Evolutionary conservation across 2,888 invertebrate genomes (phyloP).

Genomic region (Glyphotaelius pellucidus): DNA sequence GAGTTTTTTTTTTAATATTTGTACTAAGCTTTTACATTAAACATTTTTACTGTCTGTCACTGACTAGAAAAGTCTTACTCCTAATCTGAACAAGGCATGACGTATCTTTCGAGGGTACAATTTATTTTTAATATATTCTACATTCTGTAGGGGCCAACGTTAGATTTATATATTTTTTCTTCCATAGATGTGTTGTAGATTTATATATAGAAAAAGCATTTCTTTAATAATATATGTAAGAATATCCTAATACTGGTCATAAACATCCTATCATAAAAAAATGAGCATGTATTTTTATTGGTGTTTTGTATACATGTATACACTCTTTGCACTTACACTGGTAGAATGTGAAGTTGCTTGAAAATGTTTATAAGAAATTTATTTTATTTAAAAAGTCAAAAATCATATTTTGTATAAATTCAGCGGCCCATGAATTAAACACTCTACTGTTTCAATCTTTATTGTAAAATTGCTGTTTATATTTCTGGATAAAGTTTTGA

Average conservation of each 20-base stretch:
- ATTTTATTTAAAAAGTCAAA: background rate
- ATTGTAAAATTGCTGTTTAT: background rate
- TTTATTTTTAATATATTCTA: slow-evolving; percentile 1
- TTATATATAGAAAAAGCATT: background rate
- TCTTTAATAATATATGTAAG: background rate
- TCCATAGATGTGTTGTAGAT: background rate
- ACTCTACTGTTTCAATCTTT: background rate
- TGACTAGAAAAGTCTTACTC: background rate
- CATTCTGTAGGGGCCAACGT: background rate
- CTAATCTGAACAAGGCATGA: background rate
- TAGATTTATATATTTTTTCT: background rate
- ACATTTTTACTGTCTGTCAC: background rate
- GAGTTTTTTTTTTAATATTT: no score
- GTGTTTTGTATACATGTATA: background rate
- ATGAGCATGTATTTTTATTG: background rate
- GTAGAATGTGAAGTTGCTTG: background rate
- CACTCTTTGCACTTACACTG: background rate
- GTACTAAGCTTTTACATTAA: no score
- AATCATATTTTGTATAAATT: no score
- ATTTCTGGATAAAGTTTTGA: background rate
- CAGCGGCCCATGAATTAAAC: no score
- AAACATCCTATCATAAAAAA: background rate
- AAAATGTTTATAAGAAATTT: background rate
- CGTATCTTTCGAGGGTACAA: background rate
- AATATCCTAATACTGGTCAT: background rate